Evolutionary conservation across 1,140 invertebrate genomes (phyloP).

Genomic region (Microvelia longipes): DNA sequence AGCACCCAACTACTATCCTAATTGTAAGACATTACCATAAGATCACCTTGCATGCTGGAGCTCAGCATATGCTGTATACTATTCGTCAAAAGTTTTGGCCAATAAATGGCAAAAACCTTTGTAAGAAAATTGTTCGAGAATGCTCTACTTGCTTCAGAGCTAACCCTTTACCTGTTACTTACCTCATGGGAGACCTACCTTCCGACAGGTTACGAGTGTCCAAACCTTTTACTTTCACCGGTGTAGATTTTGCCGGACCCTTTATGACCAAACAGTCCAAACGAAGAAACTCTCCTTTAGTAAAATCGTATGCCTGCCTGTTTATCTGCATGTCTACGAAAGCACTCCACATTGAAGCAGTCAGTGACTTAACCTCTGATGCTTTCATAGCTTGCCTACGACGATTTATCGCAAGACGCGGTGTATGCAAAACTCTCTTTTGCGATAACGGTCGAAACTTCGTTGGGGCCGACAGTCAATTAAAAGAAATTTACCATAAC

Average conservation of each 20-base stretch:
- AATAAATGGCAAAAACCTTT: not conserved
- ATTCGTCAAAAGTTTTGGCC: too few species aligned
- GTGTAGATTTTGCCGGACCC: not conserved
- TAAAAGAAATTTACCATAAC: not conserved
- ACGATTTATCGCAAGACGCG: not conserved
- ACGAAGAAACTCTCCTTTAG: not conserved
- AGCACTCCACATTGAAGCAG: not conserved
- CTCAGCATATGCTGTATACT: too few species aligned
- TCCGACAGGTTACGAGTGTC: not conserved
- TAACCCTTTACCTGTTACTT: not conserved
- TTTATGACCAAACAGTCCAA: not conserved
- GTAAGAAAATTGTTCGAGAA: not conserved
- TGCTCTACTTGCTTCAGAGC: not conserved
- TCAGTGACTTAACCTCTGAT: not conserved
- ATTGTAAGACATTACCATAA: too few species aligned
- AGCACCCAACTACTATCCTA: too few species aligned
- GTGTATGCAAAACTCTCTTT: not conserved
- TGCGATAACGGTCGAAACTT: not conserved
- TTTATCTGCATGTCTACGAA: not conserved
- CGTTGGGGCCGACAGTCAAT: not conserved
- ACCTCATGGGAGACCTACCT: not conserved
- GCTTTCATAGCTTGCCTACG: not conserved
- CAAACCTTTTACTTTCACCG: not conserved
- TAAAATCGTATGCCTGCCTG: not conserved
- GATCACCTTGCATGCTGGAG: too few species aligned